A percentile compares a stretch with the other conserved stretches of the same genome.
These are phyloP conservation scores for Nomada lathburiana DNA, from an alignment of 2,888 invertebrate species.

Conservation along the genomic window DNA sequence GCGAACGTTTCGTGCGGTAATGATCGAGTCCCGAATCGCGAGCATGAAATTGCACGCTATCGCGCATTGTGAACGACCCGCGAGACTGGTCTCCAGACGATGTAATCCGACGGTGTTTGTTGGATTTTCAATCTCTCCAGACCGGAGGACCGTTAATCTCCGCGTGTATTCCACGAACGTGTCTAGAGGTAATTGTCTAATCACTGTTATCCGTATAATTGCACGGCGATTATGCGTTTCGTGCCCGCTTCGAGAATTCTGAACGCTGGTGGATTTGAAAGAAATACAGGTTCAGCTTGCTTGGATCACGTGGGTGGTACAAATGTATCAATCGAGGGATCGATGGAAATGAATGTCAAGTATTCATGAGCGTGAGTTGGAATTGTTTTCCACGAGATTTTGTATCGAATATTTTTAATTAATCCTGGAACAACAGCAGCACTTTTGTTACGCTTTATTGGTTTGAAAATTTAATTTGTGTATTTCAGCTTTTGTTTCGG, in stretches of 20 bases:
- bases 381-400: too few species aligned
- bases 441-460: too few species aligned
- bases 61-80: constrained; percentile 26
- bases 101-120: neutral
- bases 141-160: constrained; percentile 9
- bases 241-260: constrained; percentile 3
- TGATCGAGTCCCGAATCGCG: constrained; percentile 24
- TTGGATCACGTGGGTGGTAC: neutral
- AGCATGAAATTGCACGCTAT: constrained; percentile 44
- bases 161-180: constrained; percentile 6
- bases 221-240: constrained; percentile 14
- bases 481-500: too few species aligned
- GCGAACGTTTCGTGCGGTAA: constrained; percentile 24
- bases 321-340: neutral
- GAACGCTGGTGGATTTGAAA: neutral
- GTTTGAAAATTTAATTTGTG: too few species aligned
- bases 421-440: too few species aligned
- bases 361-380: too few species aligned
- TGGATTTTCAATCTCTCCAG: constrained; percentile 18
- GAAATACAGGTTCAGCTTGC: neutral
- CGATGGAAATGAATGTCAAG: neutral
- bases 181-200: constrained; percentile 29
- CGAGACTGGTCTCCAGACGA: neutral
- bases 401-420: too few species aligned
- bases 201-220: constrained; percentile 29